phyloP scores from a whole-genome alignment of 2,113 vertebrate genomes.

The Pituophis catenifer region DNA sequence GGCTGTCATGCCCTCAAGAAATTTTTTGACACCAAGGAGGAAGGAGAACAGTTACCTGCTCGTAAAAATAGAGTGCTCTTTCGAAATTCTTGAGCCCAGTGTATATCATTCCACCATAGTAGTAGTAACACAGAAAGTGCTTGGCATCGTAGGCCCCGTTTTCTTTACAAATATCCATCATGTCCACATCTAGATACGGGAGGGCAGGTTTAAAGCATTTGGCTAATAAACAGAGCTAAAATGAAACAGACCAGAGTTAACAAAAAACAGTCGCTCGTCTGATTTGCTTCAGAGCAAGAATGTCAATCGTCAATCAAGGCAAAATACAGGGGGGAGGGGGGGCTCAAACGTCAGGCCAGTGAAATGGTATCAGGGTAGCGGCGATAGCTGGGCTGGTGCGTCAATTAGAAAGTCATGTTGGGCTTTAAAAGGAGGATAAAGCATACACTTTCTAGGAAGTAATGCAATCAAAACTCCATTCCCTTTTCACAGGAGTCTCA shows the following conservation, averaged over 20 bases:
- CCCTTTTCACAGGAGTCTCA: neutral
- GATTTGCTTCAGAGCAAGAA: neutral
- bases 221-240: slow-evolving; percentile 95
- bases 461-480: neutral
- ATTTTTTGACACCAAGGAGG: neutral
- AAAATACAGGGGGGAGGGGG: neutral
- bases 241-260: slow-evolving; percentile 56
- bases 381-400: neutral
- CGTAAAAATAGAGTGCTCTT: slow-evolving; percentile 98
- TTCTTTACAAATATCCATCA: slow-evolving; percentile 99
- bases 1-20: too few species aligned
- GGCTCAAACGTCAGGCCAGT: neutral
- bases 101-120: slow-evolving; percentile 99
- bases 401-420: too few species aligned
- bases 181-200: slow-evolving; percentile 96
- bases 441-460: neutral
- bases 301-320: neutral
- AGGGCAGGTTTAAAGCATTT: slow-evolving; percentile 98
- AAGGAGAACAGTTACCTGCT: slow-evolving; percentile 81
- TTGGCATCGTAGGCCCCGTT: slow-evolving; percentile 98
- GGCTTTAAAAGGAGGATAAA: neutral
- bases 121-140: slow-evolving; percentile 99
- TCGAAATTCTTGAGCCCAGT: slow-evolving; percentile 99
- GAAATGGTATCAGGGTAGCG: neutral
- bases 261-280: slow-evolving; percentile 35